phyloP scores from a whole-genome alignment of 2,888 invertebrate genomes.

The Drosophila peninsularis region DNA sequence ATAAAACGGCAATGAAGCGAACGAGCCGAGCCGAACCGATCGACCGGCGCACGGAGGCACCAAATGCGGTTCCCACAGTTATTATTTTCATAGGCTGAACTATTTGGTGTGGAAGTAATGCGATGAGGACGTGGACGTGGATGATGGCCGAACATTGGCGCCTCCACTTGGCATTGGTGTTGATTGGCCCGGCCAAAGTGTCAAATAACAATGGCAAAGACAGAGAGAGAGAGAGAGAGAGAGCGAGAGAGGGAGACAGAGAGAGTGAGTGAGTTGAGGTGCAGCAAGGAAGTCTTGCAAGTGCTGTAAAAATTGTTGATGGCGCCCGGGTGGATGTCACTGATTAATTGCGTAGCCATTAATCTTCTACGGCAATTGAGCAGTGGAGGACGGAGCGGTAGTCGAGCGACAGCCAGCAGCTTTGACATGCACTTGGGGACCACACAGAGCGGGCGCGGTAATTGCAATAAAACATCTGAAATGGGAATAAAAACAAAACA shows the following conservation, averaged over 20 bases:
- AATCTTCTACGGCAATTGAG: slow-evolving; percentile 73
- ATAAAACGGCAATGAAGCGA: slow-evolving; percentile 80
- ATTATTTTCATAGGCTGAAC: slow-evolving; percentile 80
- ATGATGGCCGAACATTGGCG: slow-evolving; percentile 63
- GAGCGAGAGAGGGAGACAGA: slow-evolving; percentile 25
- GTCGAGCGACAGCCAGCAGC: slow-evolving; percentile 13
- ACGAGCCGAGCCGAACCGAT: slow-evolving; percentile 43
- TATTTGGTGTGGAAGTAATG: slow-evolving; percentile 73
- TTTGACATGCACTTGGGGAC: slow-evolving; percentile 52
- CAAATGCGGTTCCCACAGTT: slow-evolving; percentile 80
- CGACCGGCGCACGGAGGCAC: slow-evolving; percentile 45
- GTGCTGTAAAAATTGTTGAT: slow-evolving; percentile 63
- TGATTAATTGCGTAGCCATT: slow-evolving; percentile 84
- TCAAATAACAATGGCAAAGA: slow-evolving; percentile 68
- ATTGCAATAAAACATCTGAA: slow-evolving; percentile 52
- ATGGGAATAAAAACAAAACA: slow-evolving; percentile 2
- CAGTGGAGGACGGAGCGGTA: not conserved
- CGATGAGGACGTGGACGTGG: slow-evolving; percentile 41
- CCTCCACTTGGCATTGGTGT: slow-evolving; percentile 67
- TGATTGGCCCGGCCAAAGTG: slow-evolving; percentile 73
- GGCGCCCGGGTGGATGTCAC: slow-evolving; percentile 67
- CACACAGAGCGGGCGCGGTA: slow-evolving; percentile 61
- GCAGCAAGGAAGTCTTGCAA: slow-evolving; percentile 58
- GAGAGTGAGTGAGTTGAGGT: not conserved
- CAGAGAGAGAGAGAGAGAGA: slow-evolving; percentile 12